Percentiles rank a stretch among this genome's conserved stretches.
phyloP scores from a whole-genome alignment of 2,113 vertebrate species.

The Cavia porcellus region DNA sequence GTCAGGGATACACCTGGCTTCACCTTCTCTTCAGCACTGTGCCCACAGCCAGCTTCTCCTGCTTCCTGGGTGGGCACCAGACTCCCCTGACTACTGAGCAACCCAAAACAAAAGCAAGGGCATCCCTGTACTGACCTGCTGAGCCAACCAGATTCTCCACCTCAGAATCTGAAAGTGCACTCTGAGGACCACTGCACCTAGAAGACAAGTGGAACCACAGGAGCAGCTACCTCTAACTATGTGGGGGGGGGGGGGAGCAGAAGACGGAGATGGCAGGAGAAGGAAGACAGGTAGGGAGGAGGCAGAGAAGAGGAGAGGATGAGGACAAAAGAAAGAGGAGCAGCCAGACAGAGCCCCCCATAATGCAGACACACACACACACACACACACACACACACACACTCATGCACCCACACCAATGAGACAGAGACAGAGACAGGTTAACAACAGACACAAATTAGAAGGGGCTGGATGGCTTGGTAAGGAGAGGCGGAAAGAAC shows the following conservation, averaged over 20 bases:
- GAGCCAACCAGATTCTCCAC: background rate
- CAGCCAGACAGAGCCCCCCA: too few species aligned
- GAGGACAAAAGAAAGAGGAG: background rate
- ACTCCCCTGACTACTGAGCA: background rate
- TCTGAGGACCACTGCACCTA: background rate
- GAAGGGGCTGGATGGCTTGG: rapidly evolving
- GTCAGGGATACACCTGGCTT: background rate
- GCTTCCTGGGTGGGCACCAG: background rate
- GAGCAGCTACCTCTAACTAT: background rate
- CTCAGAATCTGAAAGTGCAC: background rate
- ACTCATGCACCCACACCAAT: background rate
- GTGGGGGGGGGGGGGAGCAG: too few species aligned
- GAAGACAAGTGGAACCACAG: background rate
- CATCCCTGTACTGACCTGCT: background rate
- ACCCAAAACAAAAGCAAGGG: slow-evolving; percentile 14
- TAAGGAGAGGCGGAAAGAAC: background rate
- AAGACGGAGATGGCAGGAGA: background rate
- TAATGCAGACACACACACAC: background rate
- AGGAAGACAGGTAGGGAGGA: background rate
- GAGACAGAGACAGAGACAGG: background rate
- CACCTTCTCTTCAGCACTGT: background rate
- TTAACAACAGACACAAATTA: background rate
- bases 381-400: background rate
- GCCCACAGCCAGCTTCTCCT: background rate
- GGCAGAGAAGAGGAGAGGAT: background rate